Evolutionary conservation across 2,113 vertebrate species (phyloP).

Genomic region (Macquaria ambigua): DNA sequence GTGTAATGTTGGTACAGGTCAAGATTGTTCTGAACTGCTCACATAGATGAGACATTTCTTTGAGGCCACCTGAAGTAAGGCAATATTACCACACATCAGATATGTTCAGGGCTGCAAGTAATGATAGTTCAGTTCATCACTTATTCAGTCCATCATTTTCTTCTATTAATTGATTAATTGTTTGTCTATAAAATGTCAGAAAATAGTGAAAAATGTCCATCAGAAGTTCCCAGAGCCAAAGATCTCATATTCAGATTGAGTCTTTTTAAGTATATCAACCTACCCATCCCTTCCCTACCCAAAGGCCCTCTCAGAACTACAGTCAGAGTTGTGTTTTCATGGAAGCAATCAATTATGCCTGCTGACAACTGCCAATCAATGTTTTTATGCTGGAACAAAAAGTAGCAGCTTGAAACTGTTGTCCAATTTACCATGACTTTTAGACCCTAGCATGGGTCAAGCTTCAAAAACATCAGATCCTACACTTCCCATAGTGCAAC

Average conservation of each 20-base stretch:
- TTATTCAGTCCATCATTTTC: neutral
- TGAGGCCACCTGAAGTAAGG: neutral
- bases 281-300: too few species aligned
- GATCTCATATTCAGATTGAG: neutral
- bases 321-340: neutral
- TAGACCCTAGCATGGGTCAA: neutral
- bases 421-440: neutral
- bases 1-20: slow-evolving; percentile 11
- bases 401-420: neutral
- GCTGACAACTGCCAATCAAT: neutral
- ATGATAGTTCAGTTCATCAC: neutral
- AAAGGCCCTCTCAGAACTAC: too few species aligned
- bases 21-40: slow-evolving; percentile 20
- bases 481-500: slow-evolving; percentile 16
- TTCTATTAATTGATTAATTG: neutral
- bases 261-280: too few species aligned
- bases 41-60: slow-evolving; percentile 3
- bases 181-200: neutral
- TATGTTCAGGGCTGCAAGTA: neutral
- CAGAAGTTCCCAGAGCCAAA: neutral
- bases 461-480: neutral
- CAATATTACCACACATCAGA: neutral
- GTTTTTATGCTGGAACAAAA: neutral
- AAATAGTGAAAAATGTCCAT: neutral
- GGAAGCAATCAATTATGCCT: too few species aligned